A percentile compares a stretch with the other conserved stretches of the same genome.
Conservation (phyloP, 2,888 invertebrate species). For the Lottia scabra region DNA sequence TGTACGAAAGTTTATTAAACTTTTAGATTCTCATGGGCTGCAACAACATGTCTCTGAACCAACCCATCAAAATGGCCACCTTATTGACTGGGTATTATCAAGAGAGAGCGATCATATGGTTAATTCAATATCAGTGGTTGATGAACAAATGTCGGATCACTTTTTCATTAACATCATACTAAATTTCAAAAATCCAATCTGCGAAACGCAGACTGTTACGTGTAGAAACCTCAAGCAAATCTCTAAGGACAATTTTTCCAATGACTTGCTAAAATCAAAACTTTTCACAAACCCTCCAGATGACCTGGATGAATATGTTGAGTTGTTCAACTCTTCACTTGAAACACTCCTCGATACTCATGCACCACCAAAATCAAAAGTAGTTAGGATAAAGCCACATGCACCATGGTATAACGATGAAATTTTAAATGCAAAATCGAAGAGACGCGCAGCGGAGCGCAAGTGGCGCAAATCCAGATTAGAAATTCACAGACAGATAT, state of each 20-base stretch:
- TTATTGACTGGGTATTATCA: background rate
- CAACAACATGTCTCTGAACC: background rate
- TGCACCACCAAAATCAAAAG: background rate
- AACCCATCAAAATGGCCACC: background rate
- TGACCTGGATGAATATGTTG: background rate
- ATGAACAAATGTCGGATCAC: background rate
- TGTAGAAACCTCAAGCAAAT: slow-evolving; percentile 6
- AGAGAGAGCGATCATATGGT: background rate
- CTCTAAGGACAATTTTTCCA: background rate
- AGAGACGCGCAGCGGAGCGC: background rate
- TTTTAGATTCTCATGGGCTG: background rate
- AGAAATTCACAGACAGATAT: background rate
- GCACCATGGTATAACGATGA: background rate
- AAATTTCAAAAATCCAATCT: background rate
- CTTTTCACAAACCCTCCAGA: background rate
- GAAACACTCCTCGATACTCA: background rate
- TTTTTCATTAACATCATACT: background rate
- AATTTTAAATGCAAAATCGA: background rate
- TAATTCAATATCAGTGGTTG: background rate
- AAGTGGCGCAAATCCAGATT: background rate
- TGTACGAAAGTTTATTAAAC: background rate
- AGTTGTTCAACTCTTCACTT: background rate
- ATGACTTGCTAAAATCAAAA: background rate
- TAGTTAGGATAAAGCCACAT: background rate
- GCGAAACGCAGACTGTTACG: background rate